Evolutionary conservation across 2,888 invertebrate genomes (phyloP).

Genomic region (Limenitis camilla): DNA sequence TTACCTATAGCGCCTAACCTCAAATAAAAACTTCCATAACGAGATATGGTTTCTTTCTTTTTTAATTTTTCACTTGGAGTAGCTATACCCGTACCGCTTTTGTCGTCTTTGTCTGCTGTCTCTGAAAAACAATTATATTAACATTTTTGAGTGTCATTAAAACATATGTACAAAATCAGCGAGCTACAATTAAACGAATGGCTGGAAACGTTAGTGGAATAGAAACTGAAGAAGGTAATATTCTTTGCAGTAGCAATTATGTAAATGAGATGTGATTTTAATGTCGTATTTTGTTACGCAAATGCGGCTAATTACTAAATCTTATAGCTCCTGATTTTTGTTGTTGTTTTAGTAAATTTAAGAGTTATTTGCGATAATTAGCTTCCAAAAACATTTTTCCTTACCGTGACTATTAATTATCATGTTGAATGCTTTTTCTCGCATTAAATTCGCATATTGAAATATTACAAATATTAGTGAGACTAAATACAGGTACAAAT

Average conservation of each 20-base stretch:
- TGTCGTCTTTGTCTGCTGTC: slow-evolving; percentile 52
- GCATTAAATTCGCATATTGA: slow-evolving; percentile 79
- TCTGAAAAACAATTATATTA: slow-evolving; percentile 30
- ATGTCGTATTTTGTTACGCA: slow-evolving; percentile 71
- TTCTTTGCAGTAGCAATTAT: slow-evolving; percentile 65
- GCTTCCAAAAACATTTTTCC: slow-evolving; percentile 21
- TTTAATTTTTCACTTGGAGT: slow-evolving; percentile 52
- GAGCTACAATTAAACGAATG: slow-evolving; percentile 51
- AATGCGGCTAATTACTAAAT: slow-evolving; percentile 63
- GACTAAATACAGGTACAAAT: slow-evolving; percentile 85
- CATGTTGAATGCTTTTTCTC: slow-evolving; percentile 77
- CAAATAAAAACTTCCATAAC: slow-evolving; percentile 91
- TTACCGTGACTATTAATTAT: slow-evolving; percentile 72
- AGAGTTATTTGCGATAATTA: slow-evolving; percentile 10
- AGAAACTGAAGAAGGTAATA: slow-evolving; percentile 60
- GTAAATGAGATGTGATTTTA: slow-evolving; percentile 73
- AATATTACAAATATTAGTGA: slow-evolving; percentile 85
- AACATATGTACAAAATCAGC: slow-evolving; percentile 30
- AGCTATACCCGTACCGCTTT: slow-evolving; percentile 46
- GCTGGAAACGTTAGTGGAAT: slow-evolving; percentile 57
- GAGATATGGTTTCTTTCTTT: slow-evolving; percentile 55
- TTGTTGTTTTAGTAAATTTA: slow-evolving; percentile 17
- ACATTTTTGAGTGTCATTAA: slow-evolving; percentile 13
- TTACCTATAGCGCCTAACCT: slow-evolving; percentile 87
- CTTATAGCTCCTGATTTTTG: slow-evolving; percentile 31